Conservation (phyloP, 1,140 invertebrate species). For the Drosophila parvula region DNA sequence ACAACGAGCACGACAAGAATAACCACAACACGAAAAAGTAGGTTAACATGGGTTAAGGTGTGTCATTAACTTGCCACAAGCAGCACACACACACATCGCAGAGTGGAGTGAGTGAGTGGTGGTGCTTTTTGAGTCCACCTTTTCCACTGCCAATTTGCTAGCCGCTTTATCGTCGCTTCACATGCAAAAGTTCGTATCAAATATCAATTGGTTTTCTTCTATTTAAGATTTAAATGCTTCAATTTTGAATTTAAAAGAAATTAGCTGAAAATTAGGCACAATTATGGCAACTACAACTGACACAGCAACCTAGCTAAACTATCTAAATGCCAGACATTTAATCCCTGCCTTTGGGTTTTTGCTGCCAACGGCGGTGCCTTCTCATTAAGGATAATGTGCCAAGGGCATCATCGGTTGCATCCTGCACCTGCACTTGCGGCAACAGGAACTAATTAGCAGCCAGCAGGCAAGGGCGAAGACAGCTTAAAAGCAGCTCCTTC, state of each 20-base stretch:
- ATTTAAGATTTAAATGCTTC: too few species aligned
- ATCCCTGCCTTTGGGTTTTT: too few species aligned
- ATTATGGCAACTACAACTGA: too few species aligned
- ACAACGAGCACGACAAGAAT: constrained; percentile 42
- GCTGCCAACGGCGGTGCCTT: not conserved
- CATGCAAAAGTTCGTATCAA: not conserved
- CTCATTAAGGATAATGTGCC: constrained; percentile 42
- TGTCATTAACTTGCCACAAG: constrained; percentile 63
- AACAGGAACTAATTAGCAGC: constrained; percentile 33
- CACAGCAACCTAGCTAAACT: not conserved
- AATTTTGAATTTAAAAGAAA: too few species aligned
- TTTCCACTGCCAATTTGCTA: not conserved
- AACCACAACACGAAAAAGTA: constrained; percentile 55
- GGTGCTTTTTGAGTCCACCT: not conserved
- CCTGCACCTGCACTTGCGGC: constrained; percentile 18
- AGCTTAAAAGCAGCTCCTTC: constrained; percentile 10
- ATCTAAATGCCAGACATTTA: not conserved
- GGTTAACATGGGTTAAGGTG: constrained; percentile 70
- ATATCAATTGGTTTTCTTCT: constrained; percentile 3
- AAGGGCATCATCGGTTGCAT: constrained; percentile 27
- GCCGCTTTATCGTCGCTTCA: not conserved
- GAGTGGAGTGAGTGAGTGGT: not conserved
- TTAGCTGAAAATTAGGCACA: not conserved
- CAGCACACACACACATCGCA: constrained; percentile 19
- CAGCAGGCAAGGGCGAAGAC: constrained; percentile 4